Evolutionary conservation across 2,113 vertebrate species (phyloP).

Genomic region (Neolamprologus fasciatus): DNA sequence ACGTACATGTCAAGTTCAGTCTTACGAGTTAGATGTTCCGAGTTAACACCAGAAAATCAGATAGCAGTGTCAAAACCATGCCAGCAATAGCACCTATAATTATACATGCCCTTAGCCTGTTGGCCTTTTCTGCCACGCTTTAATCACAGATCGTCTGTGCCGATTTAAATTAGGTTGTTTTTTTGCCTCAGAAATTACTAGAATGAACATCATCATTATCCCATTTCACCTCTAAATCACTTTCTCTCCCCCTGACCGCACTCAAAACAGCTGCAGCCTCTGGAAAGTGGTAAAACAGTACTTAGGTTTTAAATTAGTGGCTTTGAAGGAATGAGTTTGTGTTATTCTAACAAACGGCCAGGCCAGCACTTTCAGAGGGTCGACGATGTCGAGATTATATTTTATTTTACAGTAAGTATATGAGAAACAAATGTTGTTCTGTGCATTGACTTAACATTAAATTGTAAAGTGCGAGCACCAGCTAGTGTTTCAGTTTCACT

Average conservation of each 20-base stretch:
- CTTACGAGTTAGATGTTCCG: not conserved
- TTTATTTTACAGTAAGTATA: not conserved
- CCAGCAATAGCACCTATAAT: constrained; percentile 37
- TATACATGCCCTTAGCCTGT: constrained; percentile 10
- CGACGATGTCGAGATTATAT: not conserved
- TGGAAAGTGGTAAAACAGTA: constrained; percentile 23
- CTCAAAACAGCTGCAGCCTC: constrained; percentile 44
- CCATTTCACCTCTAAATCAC: constrained; percentile 52
- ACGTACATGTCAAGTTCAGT: not conserved
- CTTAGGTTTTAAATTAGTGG: constrained; percentile 41
- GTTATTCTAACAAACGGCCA: constrained; percentile 26
- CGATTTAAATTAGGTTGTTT: constrained; percentile 53
- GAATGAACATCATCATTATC: constrained; percentile 53
- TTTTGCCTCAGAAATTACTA: constrained; percentile 37
- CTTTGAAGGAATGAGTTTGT: constrained; percentile 16
- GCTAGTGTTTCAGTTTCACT: not conserved
- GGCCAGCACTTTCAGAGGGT: not conserved
- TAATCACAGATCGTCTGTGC: constrained; percentile 42
- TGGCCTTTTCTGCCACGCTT: constrained; percentile 10
- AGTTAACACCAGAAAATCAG: not conserved
- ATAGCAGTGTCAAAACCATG: constrained; percentile 1
- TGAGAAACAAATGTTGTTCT: not conserved
- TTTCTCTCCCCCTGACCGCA: constrained; percentile 36
- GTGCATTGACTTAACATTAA: not conserved
- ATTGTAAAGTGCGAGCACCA: not conserved